Evolutionary conservation across 1,140 invertebrate species (phyloP).

Genomic region (Telenomus remus): DNA sequence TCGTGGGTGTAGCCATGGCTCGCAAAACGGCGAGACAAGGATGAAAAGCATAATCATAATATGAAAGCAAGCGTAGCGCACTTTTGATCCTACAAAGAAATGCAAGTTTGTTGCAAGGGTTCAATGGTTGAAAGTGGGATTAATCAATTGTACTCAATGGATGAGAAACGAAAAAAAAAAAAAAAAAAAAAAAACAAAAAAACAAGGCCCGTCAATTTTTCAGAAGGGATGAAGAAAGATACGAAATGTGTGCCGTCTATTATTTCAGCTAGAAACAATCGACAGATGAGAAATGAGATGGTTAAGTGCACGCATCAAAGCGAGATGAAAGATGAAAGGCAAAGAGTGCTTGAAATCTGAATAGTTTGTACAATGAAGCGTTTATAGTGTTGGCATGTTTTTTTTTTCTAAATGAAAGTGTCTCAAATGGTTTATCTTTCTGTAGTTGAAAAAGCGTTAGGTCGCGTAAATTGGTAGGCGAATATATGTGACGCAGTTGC

Average conservation of each 20-base stretch:
- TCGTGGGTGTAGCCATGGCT: constrained; percentile 68
- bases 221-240: not conserved
- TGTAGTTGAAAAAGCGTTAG: too few species aligned
- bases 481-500: too few species aligned
- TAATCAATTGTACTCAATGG: not conserved
- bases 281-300: not conserved
- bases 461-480: too few species aligned
- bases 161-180: not conserved
- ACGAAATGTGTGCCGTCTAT: not conserved
- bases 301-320: constrained; percentile 1
- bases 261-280: constrained; percentile 7
- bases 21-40: constrained; percentile 24
- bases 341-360: not conserved
- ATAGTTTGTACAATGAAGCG: not conserved
- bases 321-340: not conserved
- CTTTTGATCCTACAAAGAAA: constrained; percentile 1
- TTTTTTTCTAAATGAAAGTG: too few species aligned
- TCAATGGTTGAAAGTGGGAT: not conserved
- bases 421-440: too few species aligned
- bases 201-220: not conserved
- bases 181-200: not conserved
- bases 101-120: not conserved
- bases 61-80: constrained; percentile 2
- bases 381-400: not conserved
- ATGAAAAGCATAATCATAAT: constrained; percentile 23